Evolutionary conservation across 2,797 vertebrate genomes (phyloP).

Genomic region (Enteromius unitaeniatus): DNA sequence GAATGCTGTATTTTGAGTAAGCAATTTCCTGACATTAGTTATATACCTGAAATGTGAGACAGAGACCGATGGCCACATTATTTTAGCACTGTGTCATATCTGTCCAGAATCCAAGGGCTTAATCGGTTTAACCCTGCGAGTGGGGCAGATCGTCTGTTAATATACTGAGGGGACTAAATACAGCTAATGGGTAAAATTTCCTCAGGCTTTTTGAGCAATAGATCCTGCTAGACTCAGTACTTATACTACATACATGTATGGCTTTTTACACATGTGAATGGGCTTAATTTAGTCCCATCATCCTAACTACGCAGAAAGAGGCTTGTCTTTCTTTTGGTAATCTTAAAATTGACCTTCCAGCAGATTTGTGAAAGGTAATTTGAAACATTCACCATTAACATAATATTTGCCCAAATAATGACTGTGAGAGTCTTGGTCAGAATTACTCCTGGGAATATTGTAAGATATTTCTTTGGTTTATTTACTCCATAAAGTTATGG

Average conservation of each 20-base stretch:
- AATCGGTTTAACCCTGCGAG: slow-evolving; percentile 80
- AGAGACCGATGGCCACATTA: slow-evolving; percentile 65
- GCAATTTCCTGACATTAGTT: slow-evolving; percentile 77
- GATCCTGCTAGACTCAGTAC: neutral
- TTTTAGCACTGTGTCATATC: slow-evolving; percentile 78
- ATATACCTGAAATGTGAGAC: slow-evolving; percentile 71
- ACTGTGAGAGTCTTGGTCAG: slow-evolving; percentile 1
- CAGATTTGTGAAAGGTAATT: slow-evolving; percentile 15
- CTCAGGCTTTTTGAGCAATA: slow-evolving; percentile 46
- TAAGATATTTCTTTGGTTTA: neutral
- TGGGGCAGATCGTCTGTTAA: slow-evolving; percentile 76
- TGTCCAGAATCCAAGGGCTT: slow-evolving; percentile 74
- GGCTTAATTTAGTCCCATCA: slow-evolving; percentile 44
- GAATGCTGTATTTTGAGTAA: slow-evolving; percentile 78
- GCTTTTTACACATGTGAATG: slow-evolving; percentile 30
- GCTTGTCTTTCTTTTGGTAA: slow-evolving; percentile 34
- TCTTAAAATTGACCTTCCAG: slow-evolving; percentile 43
- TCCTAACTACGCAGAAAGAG: slow-evolving; percentile 18
- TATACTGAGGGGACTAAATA: slow-evolving; percentile 63
- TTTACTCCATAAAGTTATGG: slow-evolving; percentile 13
- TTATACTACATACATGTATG: neutral
- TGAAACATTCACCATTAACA: slow-evolving; percentile 6
- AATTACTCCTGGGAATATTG: slow-evolving; percentile 13
- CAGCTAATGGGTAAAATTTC: slow-evolving; percentile 61
- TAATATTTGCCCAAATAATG: slow-evolving; percentile 8